phyloP scores from a whole-genome alignment of 1,140 invertebrate species.

The Oscheius sp. region DNA sequence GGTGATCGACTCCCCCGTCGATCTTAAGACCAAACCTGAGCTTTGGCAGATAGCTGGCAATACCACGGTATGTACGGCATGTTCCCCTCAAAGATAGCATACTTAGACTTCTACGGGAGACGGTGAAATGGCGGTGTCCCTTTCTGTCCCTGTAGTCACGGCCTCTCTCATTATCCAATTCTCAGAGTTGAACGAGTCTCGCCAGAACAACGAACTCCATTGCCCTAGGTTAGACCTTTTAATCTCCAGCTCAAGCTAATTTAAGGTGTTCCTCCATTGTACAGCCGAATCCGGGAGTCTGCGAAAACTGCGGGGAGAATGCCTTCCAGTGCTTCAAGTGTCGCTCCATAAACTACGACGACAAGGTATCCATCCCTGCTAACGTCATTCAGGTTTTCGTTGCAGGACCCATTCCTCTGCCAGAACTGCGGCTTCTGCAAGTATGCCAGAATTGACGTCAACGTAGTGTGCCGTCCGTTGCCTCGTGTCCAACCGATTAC shows the following conservation, averaged over 20 bases:
- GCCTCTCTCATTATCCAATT: slow-evolving; percentile 99
- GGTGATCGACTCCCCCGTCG: background rate
- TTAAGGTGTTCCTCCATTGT: slow-evolving; percentile 62
- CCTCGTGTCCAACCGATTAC: slow-evolving; percentile 91
- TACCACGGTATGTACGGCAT: background rate
- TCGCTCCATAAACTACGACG: slow-evolving; percentile 95
- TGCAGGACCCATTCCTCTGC: slow-evolving; percentile 86
- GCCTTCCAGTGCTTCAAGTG: slow-evolving; percentile 98
- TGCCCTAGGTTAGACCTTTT: slow-evolving; percentile 69
- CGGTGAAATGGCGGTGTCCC: slow-evolving; percentile 58
- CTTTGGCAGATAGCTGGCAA: background rate
- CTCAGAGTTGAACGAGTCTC: slow-evolving; percentile 91
- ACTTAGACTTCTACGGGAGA: no score
- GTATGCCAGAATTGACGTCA: slow-evolving; percentile 97
- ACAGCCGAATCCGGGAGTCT: slow-evolving; percentile 92
- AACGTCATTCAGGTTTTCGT: background rate
- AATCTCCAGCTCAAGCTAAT: background rate
- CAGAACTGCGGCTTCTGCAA: slow-evolving; percentile 98
- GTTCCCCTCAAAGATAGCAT: no score
- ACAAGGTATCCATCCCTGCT: slow-evolving; percentile 68
- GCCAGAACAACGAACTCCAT: slow-evolving; percentile 77
- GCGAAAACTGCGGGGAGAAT: slow-evolving; percentile 95
- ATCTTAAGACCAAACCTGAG: slow-evolving; percentile 11
- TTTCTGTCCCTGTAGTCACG: slow-evolving; percentile 89
- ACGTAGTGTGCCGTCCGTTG: slow-evolving; percentile 80